Evolutionary conservation across 1,140 invertebrate species (phyloP).

Genomic region (Pseudachorutes palmiensis): DNA sequence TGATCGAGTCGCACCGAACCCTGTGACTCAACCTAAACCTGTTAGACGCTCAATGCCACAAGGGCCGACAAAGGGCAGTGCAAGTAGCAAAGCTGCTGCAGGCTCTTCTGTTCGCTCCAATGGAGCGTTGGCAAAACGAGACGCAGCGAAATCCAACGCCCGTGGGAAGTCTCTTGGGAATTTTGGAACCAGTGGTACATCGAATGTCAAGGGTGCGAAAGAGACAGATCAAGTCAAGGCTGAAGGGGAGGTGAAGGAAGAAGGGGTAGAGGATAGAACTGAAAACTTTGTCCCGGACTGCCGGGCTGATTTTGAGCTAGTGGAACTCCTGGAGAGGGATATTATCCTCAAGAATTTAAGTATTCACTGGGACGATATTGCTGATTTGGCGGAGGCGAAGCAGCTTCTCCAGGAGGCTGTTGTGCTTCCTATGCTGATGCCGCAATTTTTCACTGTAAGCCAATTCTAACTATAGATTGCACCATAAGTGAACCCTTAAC

Average conservation of each 20-base stretch:
- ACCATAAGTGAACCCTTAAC: slow-evolving; percentile 15
- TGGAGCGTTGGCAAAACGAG: not conserved
- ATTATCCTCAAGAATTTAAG: slow-evolving; percentile 97
- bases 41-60: not conserved
- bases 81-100: not conserved
- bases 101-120: not conserved
- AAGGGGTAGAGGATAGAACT: slow-evolving; percentile 57
- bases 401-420: slow-evolving; percentile 92
- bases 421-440: slow-evolving; percentile 95
- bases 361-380: slow-evolving; percentile 95
- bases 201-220: slow-evolving; percentile 29
- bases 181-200: not conserved
- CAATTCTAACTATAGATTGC: not conserved
- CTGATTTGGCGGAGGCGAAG: slow-evolving; percentile 91
- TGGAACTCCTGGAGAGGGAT: slow-evolving; percentile 91
- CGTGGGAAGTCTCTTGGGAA: not conserved
- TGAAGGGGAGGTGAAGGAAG: slow-evolving; percentile 49
- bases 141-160: not conserved
- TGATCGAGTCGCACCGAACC: slow-evolving; percentile 50
- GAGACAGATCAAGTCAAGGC: slow-evolving; percentile 34
- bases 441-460: slow-evolving; percentile 82
- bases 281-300: slow-evolving; percentile 72
- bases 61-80: not conserved
- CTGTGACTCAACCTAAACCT: not conserved
- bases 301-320: slow-evolving; percentile 83